Evolutionary conservation across 2,113 vertebrate species (phyloP), one percentile per base, ranked within the genome.

Genomic region (Tupaia tana): DNA sequence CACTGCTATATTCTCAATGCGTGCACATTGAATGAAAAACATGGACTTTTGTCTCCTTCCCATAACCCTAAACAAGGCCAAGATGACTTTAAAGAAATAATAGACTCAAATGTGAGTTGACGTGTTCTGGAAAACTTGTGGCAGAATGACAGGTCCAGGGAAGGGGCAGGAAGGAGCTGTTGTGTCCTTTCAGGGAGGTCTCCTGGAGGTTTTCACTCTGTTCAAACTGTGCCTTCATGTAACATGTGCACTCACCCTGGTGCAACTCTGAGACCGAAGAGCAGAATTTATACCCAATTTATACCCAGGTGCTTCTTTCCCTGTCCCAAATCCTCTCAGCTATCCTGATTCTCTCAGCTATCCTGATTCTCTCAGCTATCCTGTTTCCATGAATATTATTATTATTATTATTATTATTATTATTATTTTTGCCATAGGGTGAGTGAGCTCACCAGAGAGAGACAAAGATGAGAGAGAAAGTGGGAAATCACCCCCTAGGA

Each of bases 61-160:
- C 9, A 6, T 27, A 31, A 73, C 67, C 34, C 64, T n/a, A 84
- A 85, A 64, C 9, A 13, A 19, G 64, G 84, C 86, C 61, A 85
- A 66, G 52, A 88, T n/a, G 85, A 29, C 15, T 27, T 56, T 83
- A 54, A 84, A 89, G 69, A 85, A 86, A 93, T n/a, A 77, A 71
- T 61, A 73, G n/a, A 78, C 16, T 27, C 73, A 56, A 78, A 63
- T 14, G n/a, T 84, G 75, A 70, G 64, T 31, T 0, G 13, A 66
- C 74, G 7, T 43, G 59, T 69, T 87, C 66, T 61, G 70, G 69
- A 86, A 92, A 94, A 29, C 29, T 61, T 97, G 88, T 86, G 93
- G 77, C 80, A 52, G 85, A 84, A 58, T 6, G 15, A 34, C 63
- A 91, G 86, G 58, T 81, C 52, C 22, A 74, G 83, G 31, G 82